A percentile compares a stretch with the other conserved stretches of the same genome.
These are phyloP conservation scores for Henricia sp. DNA, from an alignment of 53 echinoderm and acorn worm genomes.

Conservation along the genomic window DNA sequence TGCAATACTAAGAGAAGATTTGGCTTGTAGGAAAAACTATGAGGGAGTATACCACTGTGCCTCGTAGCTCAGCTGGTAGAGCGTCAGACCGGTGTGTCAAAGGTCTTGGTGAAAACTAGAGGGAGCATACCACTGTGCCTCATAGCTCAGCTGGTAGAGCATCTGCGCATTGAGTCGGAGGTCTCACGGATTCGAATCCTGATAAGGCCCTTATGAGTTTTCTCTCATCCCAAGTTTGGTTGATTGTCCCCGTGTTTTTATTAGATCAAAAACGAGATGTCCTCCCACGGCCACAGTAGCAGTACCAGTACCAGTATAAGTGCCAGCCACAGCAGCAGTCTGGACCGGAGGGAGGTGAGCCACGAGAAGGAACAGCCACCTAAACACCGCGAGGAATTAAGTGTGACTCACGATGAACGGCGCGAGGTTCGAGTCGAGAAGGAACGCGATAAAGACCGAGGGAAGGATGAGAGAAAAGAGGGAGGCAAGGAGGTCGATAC, in stretches of 20 bases:
- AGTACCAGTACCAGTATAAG: conserved; percentile 36
- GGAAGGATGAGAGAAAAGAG: conserved; percentile 71
- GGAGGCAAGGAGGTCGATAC: conserved; percentile 82
- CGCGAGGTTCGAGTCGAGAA: conserved; percentile 68
- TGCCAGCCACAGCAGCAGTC: conserved; percentile 39
- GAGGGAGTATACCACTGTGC: too few species aligned
- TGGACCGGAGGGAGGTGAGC: conserved; percentile 74
- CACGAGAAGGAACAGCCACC: conserved; percentile 75
- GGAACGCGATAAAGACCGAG: conserved; percentile 70
- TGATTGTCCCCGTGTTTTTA: not conserved
- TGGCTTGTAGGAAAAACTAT: too few species aligned
- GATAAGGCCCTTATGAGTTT: too few species aligned
- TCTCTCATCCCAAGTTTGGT: too few species aligned
- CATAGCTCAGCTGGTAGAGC: too few species aligned
- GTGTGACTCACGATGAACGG: conserved; percentile 68
- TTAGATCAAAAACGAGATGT: conserved; percentile 73
- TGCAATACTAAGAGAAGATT: too few species aligned
- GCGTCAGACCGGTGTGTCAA: too few species aligned
- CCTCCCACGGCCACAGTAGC: conserved; percentile 47
- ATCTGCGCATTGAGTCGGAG: too few species aligned
- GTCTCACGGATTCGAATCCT: too few species aligned
- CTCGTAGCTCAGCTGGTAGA: too few species aligned
- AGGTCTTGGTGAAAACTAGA: too few species aligned
- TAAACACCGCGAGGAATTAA: conserved; percentile 69
- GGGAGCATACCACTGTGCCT: too few species aligned